Conservation (phyloP, 2,797 vertebrate genomes). For the Arctocebus calabarensis region DNA sequence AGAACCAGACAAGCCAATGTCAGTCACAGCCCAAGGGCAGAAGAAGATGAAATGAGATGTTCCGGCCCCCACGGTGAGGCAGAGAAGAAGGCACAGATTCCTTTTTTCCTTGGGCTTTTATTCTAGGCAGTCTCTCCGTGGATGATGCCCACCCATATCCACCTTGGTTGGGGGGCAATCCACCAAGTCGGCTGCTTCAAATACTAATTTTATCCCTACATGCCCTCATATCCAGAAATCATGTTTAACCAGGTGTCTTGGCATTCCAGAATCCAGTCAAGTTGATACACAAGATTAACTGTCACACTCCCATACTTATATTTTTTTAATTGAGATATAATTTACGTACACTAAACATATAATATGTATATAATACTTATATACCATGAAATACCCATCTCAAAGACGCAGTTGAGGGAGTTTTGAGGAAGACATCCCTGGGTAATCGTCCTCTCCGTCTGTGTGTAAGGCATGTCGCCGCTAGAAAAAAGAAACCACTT, state of each 20-base stretch:
- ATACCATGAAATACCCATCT: background rate
- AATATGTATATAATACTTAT: background rate
- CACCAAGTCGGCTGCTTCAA: background rate
- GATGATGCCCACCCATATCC: background rate
- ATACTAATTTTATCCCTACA: background rate
- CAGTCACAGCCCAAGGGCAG: background rate
- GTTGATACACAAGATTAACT: background rate
- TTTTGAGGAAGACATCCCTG: background rate
- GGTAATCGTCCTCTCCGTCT: background rate
- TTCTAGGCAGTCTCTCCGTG: background rate
- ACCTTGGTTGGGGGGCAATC: rapidly evolving
- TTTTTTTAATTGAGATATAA: background rate
- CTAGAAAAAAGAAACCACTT: background rate
- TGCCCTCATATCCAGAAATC: background rate
- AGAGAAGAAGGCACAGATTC: background rate
- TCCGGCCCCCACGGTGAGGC: background rate
- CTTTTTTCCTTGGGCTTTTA: background rate
- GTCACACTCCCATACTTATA: background rate
- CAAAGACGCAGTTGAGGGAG: background rate
- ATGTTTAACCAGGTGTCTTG: background rate
- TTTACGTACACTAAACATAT: background rate
- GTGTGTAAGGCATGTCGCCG: too few relatives aligned
- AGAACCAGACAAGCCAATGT: background rate
- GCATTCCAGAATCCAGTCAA: background rate
- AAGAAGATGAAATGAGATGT: background rate